Percentiles rank a stretch among this genome's conserved stretches.
These are phyloP conservation scores for Torymus tubicola DNA, from an alignment of 2,888 invertebrate species.

Conservation along the genomic window DNA sequence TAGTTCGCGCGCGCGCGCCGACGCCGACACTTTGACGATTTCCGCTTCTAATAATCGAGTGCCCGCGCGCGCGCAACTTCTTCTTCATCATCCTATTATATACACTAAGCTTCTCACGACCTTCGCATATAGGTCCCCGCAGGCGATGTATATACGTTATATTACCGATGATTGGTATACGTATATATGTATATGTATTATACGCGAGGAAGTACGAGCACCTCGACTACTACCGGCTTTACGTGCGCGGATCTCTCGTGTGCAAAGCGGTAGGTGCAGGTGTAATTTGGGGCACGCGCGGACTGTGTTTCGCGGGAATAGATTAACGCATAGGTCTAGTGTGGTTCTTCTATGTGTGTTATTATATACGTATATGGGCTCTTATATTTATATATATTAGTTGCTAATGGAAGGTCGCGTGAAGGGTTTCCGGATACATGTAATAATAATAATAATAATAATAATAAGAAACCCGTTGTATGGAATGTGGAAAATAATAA, in stretches of 20 bases:
- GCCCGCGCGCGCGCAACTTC: not conserved
- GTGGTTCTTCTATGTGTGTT: not conserved
- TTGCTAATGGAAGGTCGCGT: too few relatives aligned
- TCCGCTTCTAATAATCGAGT: slow-evolving; percentile 17
- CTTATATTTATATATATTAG: too few relatives aligned
- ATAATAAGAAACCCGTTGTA: too few relatives aligned
- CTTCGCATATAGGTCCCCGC: not conserved
- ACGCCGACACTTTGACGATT: slow-evolving; percentile 7
- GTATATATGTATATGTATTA: too few relatives aligned
- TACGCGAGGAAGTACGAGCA: not conserved
- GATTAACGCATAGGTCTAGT: too few relatives aligned
- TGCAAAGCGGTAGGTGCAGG: not conserved
- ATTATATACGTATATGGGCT: not conserved
- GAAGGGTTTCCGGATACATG: too few relatives aligned
- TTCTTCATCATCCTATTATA: not conserved
- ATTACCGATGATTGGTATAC: not conserved
- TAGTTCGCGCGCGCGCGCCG: not conserved
- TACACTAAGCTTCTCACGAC: slow-evolving; percentile 9
- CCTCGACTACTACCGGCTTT: not conserved
- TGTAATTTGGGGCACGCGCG: slow-evolving; percentile 4
- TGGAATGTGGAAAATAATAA: too few relatives aligned
- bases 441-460: too few relatives aligned
- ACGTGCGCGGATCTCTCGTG: too few relatives aligned
- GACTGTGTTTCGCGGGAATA: not conserved
- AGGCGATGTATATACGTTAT: not conserved